Evolutionary conservation across 2,797 vertebrate species (phyloP), one percentile per base, ranked within the genome.

Genomic region (Sardinella longiceps): DNA sequence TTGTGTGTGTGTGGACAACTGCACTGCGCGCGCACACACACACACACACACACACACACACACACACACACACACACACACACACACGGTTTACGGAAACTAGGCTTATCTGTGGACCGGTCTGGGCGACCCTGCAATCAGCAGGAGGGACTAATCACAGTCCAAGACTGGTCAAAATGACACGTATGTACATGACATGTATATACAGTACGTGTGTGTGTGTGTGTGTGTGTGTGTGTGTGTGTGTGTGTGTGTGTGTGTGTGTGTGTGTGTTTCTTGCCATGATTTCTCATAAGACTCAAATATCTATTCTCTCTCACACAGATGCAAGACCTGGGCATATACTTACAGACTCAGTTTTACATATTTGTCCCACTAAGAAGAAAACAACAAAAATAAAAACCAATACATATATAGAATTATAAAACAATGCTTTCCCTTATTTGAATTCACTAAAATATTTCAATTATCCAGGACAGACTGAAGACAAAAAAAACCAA

Each of bases 271-370:
- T 60, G 53, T 60, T 81, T 28, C 58, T 60, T 25, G n/a, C 48
- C 81, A 60, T 39, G 39, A 56, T 58, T 46, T 80, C 66, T 74
- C 14, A 18, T 37, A 74, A 39, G 66, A 74, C 66, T 74, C 33
- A 9, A 74, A 74, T 15, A 37, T 30, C 15, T 74, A 1, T 74
- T 30, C 33, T 39, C 33, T 39, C 30, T 0, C 66, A 74, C 66
- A 37, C 14, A 37, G 66, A 37, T 18, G 66, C 66, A 74, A 74
- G 66, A 74, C 66, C 66, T 74, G 66, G 66, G 11, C 66, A 74
- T 39, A 18, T 28, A 39, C 11, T 39, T 33, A 70, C 4, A 70
- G 12, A 70, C 23, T 39, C 33, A 5, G 33, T 74, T 39, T 74
- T 74, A 74, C 33, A 39, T 33, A 9, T 39, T 12, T 18, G 33